Evolutionary conservation across 2,797 vertebrate genomes (phyloP).

Genomic region (Hydrophis major): DNA sequence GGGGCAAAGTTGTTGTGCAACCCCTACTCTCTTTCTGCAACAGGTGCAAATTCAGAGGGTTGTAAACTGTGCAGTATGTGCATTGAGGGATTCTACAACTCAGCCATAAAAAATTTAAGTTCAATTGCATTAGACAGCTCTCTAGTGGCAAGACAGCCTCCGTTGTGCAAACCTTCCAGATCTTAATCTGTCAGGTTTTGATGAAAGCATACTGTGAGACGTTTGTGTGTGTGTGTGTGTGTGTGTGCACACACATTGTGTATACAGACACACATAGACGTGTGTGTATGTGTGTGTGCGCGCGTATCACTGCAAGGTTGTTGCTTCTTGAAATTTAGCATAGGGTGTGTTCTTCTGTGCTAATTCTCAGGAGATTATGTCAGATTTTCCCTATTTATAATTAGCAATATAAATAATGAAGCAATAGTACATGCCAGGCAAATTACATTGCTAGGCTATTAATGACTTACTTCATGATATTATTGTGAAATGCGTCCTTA

Average conservation of each 20-base stretch:
- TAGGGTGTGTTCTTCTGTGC: constrained; percentile 9
- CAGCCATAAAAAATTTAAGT: background rate
- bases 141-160: constrained; percentile 21
- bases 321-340: constrained; percentile 13
- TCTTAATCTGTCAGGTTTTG: background rate
- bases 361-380: constrained; percentile 40
- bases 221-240: background rate
- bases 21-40: background rate
- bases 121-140: constrained; percentile 23
- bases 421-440: constrained; percentile 58
- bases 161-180: background rate
- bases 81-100: background rate
- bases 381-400: constrained; percentile 53
- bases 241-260: background rate
- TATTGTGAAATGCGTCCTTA: constrained; percentile 48
- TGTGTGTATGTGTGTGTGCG: background rate
- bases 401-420: constrained; percentile 61
- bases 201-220: background rate
- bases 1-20: background rate
- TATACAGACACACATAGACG: background rate
- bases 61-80: background rate
- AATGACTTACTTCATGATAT: constrained; percentile 35
- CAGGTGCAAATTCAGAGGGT: background rate
- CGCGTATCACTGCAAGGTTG: background rate
- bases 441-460: constrained; percentile 54